Conservation (phyloP, 2,888 invertebrate genomes). For the Drosophila histrio region DNA sequence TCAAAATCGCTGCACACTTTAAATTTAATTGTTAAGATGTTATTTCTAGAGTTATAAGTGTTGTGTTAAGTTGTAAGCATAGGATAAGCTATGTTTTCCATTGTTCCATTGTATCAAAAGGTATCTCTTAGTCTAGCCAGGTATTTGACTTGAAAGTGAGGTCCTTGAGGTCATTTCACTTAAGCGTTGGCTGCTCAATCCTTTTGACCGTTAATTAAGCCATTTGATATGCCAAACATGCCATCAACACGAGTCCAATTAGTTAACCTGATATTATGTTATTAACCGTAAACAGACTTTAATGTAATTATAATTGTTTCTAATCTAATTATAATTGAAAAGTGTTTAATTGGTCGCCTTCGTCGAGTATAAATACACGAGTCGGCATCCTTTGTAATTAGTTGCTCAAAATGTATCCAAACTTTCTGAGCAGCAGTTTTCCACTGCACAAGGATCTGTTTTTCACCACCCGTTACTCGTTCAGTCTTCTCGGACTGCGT, state of each 20-base stretch:
- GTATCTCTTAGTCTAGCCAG: background rate
- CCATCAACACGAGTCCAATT: slow-evolving; percentile 35
- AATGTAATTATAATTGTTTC: slow-evolving; percentile 5
- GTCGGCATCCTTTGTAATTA: background rate
- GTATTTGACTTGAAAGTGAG: background rate
- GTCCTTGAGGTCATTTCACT: slow-evolving; percentile 4
- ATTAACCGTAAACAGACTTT: slow-evolving; percentile 36
- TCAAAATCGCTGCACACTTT: background rate
- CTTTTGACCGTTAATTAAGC: slow-evolving; percentile 30
- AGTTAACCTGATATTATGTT: slow-evolving; percentile 37
- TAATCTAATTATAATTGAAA: slow-evolving; percentile 2
- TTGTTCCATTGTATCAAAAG: too few species aligned
- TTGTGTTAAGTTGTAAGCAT: too few species aligned
- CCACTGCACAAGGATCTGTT: slow-evolving; percentile 63
- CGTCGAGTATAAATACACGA: slow-evolving; percentile 31
- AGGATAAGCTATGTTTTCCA: too few species aligned
- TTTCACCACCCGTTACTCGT: slow-evolving; percentile 59
- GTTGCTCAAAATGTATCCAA: slow-evolving; percentile 53
- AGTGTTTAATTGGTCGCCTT: slow-evolving; percentile 1
- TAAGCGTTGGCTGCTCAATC: slow-evolving; percentile 27
- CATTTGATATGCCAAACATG: slow-evolving; percentile 39
- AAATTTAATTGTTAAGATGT: too few species aligned
- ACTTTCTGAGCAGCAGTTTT: slow-evolving; percentile 48
- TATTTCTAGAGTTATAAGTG: too few species aligned
- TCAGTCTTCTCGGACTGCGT: slow-evolving; percentile 47